A percentile compares a stretch with the other conserved stretches of the same genome.
phyloP scores from a whole-genome alignment of 2,113 vertebrate genomes.

The Barbus barbus region DNA sequence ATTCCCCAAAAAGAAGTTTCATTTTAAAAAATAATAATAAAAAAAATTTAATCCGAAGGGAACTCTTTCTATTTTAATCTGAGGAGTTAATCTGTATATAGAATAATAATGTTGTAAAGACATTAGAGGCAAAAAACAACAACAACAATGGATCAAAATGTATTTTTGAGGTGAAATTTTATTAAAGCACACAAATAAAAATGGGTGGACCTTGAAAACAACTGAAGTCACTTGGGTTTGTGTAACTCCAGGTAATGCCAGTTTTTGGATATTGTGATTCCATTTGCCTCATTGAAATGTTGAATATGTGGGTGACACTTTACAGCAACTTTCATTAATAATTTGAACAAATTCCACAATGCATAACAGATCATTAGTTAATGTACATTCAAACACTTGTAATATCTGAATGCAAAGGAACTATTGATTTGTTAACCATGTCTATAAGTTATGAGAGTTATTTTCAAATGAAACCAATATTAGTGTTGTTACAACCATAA shows the following conservation, averaged over 20 bases:
- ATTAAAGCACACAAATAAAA: constrained; percentile 69
- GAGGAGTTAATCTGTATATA: neutral
- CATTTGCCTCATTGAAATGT: neutral
- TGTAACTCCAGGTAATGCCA: neutral
- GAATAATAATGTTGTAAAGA: neutral
- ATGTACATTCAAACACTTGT: neutral
- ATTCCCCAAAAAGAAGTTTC: neutral
- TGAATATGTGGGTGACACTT: neutral
- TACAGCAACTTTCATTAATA: constrained; percentile 1
- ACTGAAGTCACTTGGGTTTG: constrained; percentile 10
- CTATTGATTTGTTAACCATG: neutral
- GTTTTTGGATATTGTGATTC: neutral
- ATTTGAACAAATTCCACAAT: neutral
- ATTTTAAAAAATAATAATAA: too few species aligned
- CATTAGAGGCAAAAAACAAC: neutral
- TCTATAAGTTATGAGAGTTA: constrained; percentile 37
- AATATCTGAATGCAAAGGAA: neutral
- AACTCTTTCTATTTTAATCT: neutral
- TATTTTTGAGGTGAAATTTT: constrained; percentile 54
- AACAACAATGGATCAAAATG: neutral
- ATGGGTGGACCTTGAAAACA: constrained; percentile 51
- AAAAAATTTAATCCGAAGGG: too few species aligned
- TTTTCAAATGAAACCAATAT: neutral
- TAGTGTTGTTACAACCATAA: constrained; percentile 46
- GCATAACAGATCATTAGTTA: neutral